Conservation (phyloP, 2,113 vertebrate species). For the Phyllopteryx taeniolatus region DNA sequence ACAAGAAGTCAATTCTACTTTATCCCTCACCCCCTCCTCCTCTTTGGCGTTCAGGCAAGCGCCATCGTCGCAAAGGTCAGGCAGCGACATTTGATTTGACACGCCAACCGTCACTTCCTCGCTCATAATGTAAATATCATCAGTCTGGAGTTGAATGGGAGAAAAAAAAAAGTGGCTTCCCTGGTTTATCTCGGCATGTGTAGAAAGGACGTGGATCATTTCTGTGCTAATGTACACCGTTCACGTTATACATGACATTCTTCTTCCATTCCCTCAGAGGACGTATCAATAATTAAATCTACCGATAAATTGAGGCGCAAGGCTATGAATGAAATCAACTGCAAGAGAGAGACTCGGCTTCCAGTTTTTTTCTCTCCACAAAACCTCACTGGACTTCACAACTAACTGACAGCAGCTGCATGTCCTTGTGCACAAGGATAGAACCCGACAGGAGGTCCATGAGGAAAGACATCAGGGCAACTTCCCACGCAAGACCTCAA, state of each 20-base stretch:
- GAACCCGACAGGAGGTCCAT: not conserved
- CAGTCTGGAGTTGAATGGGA: not conserved
- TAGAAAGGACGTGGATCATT: not conserved
- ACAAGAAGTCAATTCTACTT: not conserved
- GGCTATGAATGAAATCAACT: slow-evolving; percentile 57
- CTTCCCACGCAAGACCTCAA: not conserved
- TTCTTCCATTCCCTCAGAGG: slow-evolving; percentile 44
- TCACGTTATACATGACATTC: slow-evolving; percentile 41
- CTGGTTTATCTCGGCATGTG: not conserved
- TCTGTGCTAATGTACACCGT: slow-evolving; percentile 21
- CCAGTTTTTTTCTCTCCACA: not conserved
- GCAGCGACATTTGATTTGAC: slow-evolving; percentile 8
- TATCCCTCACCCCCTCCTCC: not conserved
- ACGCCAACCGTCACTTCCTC: not conserved
- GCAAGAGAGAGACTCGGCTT: slow-evolving; percentile 20
- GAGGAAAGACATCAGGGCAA: not conserved
- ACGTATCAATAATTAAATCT: slow-evolving; percentile 72
- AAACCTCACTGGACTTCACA: not conserved
- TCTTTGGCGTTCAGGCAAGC: not conserved
- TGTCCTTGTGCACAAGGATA: slow-evolving; percentile 1
- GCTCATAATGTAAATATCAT: slow-evolving; percentile 2
- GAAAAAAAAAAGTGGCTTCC: no score
- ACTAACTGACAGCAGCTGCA: not conserved
- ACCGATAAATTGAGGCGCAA: slow-evolving; percentile 40
- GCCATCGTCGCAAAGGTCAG: not conserved